Percentiles rank a stretch among this genome's conserved stretches.
These are phyloP conservation scores for Dinocampus coccinellae DNA, from an alignment of 2,888 invertebrate species.

Conservation along the genomic window DNA sequence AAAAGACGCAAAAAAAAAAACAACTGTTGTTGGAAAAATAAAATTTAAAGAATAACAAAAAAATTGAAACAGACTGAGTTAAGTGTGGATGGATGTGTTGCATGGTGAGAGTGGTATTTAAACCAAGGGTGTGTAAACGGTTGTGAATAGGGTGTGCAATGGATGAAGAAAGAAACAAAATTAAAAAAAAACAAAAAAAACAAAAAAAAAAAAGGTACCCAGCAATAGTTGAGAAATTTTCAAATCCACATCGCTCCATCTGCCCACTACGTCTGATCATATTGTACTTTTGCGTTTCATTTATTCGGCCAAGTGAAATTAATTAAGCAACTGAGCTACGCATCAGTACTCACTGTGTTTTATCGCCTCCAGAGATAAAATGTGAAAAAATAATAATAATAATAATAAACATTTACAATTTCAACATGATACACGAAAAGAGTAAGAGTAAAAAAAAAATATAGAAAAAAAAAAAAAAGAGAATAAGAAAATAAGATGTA, in stretches of 20 bases:
- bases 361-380: conserved; percentile 16
- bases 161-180: background rate
- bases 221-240: conserved; percentile 36
- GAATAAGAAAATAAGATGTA: background rate
- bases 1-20: conserved; percentile 13
- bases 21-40: conserved; percentile 8
- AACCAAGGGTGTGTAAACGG: background rate
- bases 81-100: background rate
- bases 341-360: conserved; percentile 24
- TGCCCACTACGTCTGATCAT: conserved; percentile 48
- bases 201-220: background rate
- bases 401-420: conserved; percentile 31
- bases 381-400: too few relatives aligned
- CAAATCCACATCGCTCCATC: conserved; percentile 36
- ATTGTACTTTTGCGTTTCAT: conserved; percentile 61
- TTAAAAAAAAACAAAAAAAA: conserved; percentile 8
- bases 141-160: background rate
- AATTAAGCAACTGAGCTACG: conserved; percentile 63
- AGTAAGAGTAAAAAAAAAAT: background rate
- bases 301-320: conserved; percentile 60
- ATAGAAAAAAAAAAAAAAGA: background rate
- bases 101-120: background rate
- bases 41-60: conserved; percentile 2
- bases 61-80: background rate
- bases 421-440: background rate